Base-by-base conservation (phyloP, 2,888 invertebrate genomes). In the Agonopterix subpropinquella region DNA sequence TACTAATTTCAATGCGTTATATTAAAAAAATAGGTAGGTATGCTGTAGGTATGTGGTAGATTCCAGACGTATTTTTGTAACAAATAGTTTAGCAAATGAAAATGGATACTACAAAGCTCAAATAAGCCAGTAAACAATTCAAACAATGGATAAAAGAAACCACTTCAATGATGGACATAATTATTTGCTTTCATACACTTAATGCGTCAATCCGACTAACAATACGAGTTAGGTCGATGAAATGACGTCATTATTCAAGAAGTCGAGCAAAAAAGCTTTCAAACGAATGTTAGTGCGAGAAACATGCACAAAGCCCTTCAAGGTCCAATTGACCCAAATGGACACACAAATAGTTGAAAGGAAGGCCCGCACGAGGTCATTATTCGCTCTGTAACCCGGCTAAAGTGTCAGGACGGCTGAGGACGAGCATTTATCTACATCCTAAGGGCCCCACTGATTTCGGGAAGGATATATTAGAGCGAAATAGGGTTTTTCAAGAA, bases 241-340 rank as follows among this genome's bases (percentile, higher is more conserved):
- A 67, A 67, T 68, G 67, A 65, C 62, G 62, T 61, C 61, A 64
- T 61, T 61, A 64, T 64, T 53, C 55, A 52, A 68, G 65, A 61
- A 57, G 55, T 52, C 52, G 56, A 68, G 73, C 70, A 78, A 76
- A 80, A 84, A 82, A 79, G 75, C 84, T 84, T 84, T 85, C 73
- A 80, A 73, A 67, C 70, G 65, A 64, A 65, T 68, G 71, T 70
- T 67, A 11, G 65, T 47, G 67, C 61, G 51, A 68, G 72, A 75
- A 80, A 77, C 78, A 80, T 80, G 80, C 78, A 79, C 75, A 76
- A 75, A 80, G 78, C 79, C 67, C 69, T 77, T 72, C 70, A 71
- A 77, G 77, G 73, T 73, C 77, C 86, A 81, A 84, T 85, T 81
- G 84, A 85, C 83, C 85, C 76, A 85, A 87, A 87, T 86, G 84